Conservation (phyloP, 2,888 invertebrate genomes). For the Anoncus sp. region DNA sequence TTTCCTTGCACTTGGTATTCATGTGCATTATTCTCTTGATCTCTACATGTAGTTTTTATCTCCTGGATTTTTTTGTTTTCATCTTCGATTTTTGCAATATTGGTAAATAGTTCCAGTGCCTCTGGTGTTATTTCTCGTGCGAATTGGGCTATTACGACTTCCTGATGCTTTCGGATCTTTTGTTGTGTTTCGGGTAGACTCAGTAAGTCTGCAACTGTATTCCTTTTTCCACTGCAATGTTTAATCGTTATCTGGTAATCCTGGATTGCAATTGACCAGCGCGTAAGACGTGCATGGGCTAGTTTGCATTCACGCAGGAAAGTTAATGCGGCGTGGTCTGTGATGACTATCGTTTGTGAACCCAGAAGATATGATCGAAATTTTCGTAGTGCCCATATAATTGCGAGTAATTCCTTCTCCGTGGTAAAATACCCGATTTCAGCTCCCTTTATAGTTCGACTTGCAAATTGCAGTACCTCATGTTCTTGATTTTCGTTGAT, state of each 20-base stretch:
- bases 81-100: neutral
- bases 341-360: neutral
- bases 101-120: too few species aligned
- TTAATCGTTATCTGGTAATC: constrained; percentile 16
- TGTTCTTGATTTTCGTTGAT: neutral
- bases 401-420: constrained; percentile 11
- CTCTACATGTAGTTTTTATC: neutral
- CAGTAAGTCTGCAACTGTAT: neutral
- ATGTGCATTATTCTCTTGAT: too few species aligned
- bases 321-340: constrained; percentile 5
- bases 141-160: too few species aligned
- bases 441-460: neutral
- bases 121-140: neutral
- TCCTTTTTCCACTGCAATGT: constrained; percentile 15
- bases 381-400: constrained; percentile 15
- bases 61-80: neutral
- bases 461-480: neutral
- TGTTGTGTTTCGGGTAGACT: neutral
- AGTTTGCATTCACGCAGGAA: constrained; percentile 8
- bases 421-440: constrained; percentile 13
- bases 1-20: too few species aligned
- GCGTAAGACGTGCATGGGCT: neutral
- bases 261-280: constrained; percentile 3
- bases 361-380: neutral
- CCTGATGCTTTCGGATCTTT: too few species aligned